Evolutionary conservation across 2,797 vertebrate genomes (phyloP).

Genomic region (Choloepus didactylus): DNA sequence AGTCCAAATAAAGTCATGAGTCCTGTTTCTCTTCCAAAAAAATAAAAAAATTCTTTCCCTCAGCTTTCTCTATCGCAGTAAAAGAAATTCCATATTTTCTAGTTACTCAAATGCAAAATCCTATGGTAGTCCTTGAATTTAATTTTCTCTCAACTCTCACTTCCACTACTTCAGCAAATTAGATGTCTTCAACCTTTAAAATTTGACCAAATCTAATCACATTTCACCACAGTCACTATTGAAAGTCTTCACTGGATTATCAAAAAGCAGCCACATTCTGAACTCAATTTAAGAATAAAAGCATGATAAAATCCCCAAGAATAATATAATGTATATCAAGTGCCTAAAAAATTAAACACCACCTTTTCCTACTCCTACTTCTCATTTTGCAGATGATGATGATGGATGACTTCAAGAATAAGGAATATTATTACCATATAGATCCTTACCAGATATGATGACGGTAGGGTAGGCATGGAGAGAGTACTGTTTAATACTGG

Average conservation of each 20-base stretch:
- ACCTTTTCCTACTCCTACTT: neutral
- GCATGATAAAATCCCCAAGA: neutral
- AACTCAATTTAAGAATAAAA: neutral
- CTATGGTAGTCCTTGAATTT: neutral
- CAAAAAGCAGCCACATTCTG: too few relatives aligned
- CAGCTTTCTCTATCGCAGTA: neutral
- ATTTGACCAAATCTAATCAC: neutral
- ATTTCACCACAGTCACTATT: neutral
- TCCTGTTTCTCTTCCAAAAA: neutral
- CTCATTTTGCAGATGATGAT: neutral
- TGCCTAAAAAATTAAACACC: too few relatives aligned
- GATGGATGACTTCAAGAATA: too few relatives aligned
- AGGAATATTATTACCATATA: too few relatives aligned
- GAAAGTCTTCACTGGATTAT: too few relatives aligned
- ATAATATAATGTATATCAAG: neutral
- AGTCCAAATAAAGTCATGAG: too few relatives aligned
- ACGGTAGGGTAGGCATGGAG: neutral
- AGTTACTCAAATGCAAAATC: neutral
- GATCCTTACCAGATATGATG: neutral
- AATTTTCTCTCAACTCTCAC: neutral
- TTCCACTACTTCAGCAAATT: too few relatives aligned
- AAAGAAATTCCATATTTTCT: neutral
- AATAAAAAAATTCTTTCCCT: rapidly evolving
- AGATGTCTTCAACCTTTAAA: neutral
- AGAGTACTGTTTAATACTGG: neutral